Percentiles rank a stretch among this genome's conserved stretches.
Conservation (phyloP, 2,888 invertebrate genomes). For the Lepidocyrtinus sp. region DNA sequence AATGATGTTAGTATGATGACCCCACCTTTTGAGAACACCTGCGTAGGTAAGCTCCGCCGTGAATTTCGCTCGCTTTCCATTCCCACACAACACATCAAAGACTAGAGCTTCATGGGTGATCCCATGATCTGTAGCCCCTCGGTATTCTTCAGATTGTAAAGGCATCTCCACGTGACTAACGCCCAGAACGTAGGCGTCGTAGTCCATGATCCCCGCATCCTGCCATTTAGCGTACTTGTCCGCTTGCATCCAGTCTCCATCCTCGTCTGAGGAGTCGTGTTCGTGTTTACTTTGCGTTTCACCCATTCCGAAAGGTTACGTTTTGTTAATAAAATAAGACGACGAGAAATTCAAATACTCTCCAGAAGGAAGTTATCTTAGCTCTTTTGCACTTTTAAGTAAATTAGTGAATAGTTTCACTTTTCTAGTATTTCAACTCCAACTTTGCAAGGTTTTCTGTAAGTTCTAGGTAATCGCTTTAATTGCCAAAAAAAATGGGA, state of each 20-base stretch:
- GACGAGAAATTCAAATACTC: too few species aligned
- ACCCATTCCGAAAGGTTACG: conserved; percentile 14
- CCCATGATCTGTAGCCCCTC: conserved; percentile 15
- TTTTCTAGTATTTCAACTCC: too few species aligned
- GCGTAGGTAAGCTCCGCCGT: conserved; percentile 53
- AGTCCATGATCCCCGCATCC: conserved; percentile 49
- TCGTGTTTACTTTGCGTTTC: conserved; percentile 17
- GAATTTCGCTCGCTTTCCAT: conserved; percentile 47
- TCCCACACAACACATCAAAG: conserved; percentile 48
- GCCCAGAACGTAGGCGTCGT: conserved; percentile 41
- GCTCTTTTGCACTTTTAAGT: too few species aligned
- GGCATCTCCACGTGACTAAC: conserved; percentile 59
- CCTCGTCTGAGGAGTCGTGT: conserved; percentile 43
- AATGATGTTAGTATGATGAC: conserved; percentile 51
- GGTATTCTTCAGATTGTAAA: conserved; percentile 43
- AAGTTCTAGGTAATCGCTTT: too few species aligned
- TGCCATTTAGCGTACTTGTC: conserved; percentile 52
- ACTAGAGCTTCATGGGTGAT: conserved; percentile 57
- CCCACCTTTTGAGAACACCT: conserved; percentile 57
- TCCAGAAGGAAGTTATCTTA: too few species aligned
- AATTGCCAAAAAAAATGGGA: too few species aligned
- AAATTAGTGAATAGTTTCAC: too few species aligned
- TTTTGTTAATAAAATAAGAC: too few species aligned
- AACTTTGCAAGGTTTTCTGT: too few species aligned
- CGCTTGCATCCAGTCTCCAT: conserved; percentile 58